Percentiles rank a stretch among this genome's conserved stretches.
These are phyloP conservation scores for Crypturellus tataupa DNA, from an alignment of 2,797 vertebrate species.

Conservation along the genomic window DNA sequence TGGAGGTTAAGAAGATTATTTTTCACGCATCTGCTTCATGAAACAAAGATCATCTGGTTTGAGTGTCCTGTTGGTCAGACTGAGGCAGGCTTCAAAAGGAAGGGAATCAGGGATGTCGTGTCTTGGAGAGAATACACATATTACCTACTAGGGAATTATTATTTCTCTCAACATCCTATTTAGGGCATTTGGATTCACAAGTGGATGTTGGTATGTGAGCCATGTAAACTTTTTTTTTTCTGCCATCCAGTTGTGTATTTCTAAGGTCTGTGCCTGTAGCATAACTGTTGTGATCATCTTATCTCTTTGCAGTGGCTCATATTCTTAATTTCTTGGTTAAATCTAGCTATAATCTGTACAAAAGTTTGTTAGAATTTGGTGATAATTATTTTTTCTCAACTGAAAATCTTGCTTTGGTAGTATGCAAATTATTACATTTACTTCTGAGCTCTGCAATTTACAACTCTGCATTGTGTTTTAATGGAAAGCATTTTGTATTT, in stretches of 20 bases:
- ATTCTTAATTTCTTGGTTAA: neutral
- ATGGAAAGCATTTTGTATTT: neutral
- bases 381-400: neutral
- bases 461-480: neutral
- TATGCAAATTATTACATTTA: neutral
- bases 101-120: neutral
- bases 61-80: neutral
- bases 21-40: neutral
- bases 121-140: neutral
- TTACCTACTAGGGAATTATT: neutral
- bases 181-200: conserved; percentile 41
- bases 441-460: neutral
- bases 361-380: neutral
- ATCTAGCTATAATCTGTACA: neutral
- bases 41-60: neutral
- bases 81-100: neutral
- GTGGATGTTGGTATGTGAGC: conserved; percentile 17
- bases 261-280: neutral
- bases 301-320: neutral
- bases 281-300: neutral
- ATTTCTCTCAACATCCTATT: conserved; percentile 12
- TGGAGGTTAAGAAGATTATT: neutral
- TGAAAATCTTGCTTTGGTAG: neutral
- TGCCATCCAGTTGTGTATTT: neutral
- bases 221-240: neutral